Base-by-base conservation (phyloP, 2,113 vertebrate genomes). In the Nycticorax nycticorax region DNA sequence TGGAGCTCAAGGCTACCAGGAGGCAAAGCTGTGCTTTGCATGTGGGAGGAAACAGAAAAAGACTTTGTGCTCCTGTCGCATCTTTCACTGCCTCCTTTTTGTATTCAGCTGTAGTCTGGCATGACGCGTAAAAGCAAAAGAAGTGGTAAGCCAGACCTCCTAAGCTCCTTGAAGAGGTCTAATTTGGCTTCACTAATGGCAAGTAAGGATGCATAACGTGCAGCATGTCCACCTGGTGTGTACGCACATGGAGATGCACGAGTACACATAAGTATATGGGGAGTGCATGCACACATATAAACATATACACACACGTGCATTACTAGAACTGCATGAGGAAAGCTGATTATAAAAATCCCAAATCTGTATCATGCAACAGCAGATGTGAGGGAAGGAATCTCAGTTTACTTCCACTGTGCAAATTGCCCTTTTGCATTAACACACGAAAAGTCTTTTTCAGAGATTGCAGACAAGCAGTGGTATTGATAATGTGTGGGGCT, bases 271-370 rank as follows among this genome's bases (percentile, higher is more conserved):
- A 24, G 33, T 9, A 21, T 5, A 47, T 24, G 33, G 8, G 50
- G 15, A 63, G n/a, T 11, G 18, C 39, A 22, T 1, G 1, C 16
- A 50, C 16, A 43, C 24, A 14, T 9, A n/a, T 1, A 67, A 60
- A 4, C 10, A 50, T 1, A n/a, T 0, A 20, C 5, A 33, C 6
- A 23, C 15, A 10, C 0, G 8, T 0, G 2, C 2, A 3, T 32
- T 48, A 8, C 53, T 35, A 19, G 24, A 8, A 4, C 14, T 59
- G 21, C 14, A 20, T 74, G 50, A 56, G n/a, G 35, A 68, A 68
- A 89, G 14, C 11, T 20, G 32, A 5, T 19, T 28, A 26, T 8
- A 28, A 75, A 60, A 56, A 68, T 4, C 39, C 74, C 77, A 68
- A 19, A 62, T 10, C 13, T 41, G 9, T 11, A 23, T 16, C 26